These are phyloP conservation scores for Napeogenes inachia DNA, from an alignment of 2,888 invertebrate genomes.

Conservation along the genomic window DNA sequence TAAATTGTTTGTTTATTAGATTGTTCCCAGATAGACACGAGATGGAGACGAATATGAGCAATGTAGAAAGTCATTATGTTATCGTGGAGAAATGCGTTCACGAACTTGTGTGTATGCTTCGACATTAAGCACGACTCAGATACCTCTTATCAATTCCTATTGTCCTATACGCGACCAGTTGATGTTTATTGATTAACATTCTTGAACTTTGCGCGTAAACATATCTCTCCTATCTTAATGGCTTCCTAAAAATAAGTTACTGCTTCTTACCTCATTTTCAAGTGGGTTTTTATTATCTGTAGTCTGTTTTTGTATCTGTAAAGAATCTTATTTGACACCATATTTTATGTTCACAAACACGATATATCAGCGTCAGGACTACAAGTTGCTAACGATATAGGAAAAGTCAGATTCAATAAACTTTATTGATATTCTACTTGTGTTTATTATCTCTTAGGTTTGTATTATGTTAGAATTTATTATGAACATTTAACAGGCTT, in stretches of 20 bases:
- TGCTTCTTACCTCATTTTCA: conserved; percentile 5
- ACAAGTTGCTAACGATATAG: not conserved
- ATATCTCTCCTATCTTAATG: conserved; percentile 35
- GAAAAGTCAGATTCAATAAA: conserved; percentile 22
- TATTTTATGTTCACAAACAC: too few species aligned
- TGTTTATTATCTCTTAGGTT: conserved; percentile 25
- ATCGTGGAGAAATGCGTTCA: conserved; percentile 63
- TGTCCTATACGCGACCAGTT: conserved; percentile 45
- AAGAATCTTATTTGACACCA: too few species aligned
- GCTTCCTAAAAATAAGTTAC: conserved; percentile 35
- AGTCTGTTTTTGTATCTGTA: not conserved
- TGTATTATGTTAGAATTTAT: conserved; percentile 32
- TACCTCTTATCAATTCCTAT: conserved; percentile 51
- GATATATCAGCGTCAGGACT: not conserved
- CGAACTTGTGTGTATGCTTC: conserved; percentile 35
- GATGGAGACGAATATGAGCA: conserved; percentile 55
- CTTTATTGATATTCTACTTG: conserved; percentile 24
- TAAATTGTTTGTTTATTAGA: conserved; percentile 45
- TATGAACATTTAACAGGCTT: conserved; percentile 28
- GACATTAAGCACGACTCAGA: conserved; percentile 37
- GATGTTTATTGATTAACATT: conserved; percentile 59
- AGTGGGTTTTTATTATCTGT: not conserved
- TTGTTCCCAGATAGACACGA: conserved; percentile 46
- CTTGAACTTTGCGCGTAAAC: conserved; percentile 57
- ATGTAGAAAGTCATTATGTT: conserved; percentile 64